phyloP scores from a whole-genome alignment of 2,113 vertebrate genomes.

The Xenopus laevis region DNA sequence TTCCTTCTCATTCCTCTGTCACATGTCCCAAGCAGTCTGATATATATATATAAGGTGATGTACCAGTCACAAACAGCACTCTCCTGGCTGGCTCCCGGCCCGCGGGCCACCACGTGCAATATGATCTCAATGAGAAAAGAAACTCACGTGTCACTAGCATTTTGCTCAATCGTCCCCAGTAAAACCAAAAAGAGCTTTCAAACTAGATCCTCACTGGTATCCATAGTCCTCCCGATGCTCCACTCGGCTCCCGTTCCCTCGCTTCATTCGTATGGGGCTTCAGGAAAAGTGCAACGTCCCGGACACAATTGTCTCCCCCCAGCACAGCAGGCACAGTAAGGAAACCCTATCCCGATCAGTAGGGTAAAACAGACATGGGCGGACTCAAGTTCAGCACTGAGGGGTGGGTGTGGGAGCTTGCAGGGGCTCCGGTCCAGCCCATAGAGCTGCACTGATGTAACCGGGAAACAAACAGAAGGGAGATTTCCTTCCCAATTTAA shows the following conservation, averaged over 20 bases:
- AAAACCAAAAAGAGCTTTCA: slow-evolving; percentile 35
- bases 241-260: no score
- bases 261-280: not conserved
- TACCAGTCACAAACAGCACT: no score
- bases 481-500: no score
- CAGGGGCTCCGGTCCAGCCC: no score
- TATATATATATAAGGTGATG: no score
- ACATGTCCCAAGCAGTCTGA: not conserved
- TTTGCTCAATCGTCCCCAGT: slow-evolving; percentile 39
- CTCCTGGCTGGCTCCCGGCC: not conserved
- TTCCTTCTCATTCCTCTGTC: not conserved
- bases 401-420: no score
- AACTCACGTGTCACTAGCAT: slow-evolving; percentile 41
- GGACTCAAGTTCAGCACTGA: not conserved
- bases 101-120: no score
- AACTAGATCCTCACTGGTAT: slow-evolving; percentile 39
- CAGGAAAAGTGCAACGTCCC: not conserved
- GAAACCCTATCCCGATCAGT: not conserved
- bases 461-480: no score
- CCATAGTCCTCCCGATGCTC: slow-evolving; percentile 14
- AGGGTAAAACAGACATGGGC: not conserved
- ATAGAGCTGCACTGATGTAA: no score
- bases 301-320: not conserved
- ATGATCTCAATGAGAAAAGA: slow-evolving; percentile 10
- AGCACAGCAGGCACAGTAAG: not conserved